Evolutionary conservation across 92 coral and sea anemone genomes (phyloP).

Genomic region (Pocillopora meandrina): DNA sequence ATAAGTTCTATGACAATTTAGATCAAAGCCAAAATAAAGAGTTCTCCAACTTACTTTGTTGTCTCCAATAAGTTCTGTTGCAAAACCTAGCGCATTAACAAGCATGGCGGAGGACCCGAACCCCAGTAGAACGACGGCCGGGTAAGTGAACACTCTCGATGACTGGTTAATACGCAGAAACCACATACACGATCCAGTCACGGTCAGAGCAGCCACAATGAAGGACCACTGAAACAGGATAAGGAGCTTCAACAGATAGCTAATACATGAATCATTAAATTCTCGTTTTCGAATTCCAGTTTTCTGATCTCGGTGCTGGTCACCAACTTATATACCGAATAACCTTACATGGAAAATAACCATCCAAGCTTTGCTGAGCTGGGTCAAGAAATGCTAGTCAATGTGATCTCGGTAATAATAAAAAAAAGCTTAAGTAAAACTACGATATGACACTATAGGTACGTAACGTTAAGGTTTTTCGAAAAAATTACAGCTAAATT

Average conservation of each 20-base stretch:
- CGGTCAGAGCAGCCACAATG: neutral
- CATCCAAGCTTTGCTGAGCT: no score
- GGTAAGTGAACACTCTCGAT: neutral
- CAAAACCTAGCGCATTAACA: conserved; percentile 7
- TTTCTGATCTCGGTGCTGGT: no score
- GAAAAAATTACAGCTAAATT: no score
- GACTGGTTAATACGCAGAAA: conserved; percentile 20
- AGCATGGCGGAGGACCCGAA: conserved; percentile 40
- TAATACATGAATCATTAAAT: neutral
- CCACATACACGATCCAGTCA: conserved; percentile 18
- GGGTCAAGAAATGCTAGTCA: no score
- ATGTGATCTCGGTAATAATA: no score
- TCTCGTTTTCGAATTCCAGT: neutral
- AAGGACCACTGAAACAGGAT: conserved; percentile 21
- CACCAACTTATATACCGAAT: no score
- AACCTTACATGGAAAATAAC: no score
- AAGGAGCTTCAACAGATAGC: neutral
- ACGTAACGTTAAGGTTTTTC: no score
- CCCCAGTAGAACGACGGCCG: conserved; percentile 33
- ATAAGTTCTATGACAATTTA: no score
- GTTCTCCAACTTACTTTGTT: conserved; percentile 30
- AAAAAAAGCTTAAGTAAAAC: no score
- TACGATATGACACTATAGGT: no score
- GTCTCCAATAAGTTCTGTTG: conserved; percentile 32
- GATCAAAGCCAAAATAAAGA: no score